These are phyloP conservation scores for Belonocnema kinseyi DNA, from an alignment of 1,140 invertebrate species.

Conservation along the genomic window DNA sequence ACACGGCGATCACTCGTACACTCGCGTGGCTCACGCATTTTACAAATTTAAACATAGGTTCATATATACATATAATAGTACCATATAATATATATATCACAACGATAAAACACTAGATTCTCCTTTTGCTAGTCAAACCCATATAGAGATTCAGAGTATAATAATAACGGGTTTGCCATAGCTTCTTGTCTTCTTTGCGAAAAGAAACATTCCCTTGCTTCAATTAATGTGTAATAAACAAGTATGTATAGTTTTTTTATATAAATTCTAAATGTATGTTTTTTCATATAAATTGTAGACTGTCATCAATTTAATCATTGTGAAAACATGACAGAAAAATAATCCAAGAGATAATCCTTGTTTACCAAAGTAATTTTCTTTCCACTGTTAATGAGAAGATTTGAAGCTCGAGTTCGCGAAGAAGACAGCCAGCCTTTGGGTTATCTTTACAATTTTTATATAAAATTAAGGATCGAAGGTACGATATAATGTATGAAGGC, in stretches of 20 bases:
- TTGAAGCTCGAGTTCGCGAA: slow-evolving; percentile 16
- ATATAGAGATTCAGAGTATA: slow-evolving; percentile 54
- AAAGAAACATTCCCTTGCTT: neutral
- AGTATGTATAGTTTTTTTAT: no score
- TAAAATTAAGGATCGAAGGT: slow-evolving; percentile 53
- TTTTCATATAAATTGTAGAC: no score
- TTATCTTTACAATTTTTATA: slow-evolving; percentile 48
- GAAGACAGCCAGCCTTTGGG: slow-evolving; percentile 32
- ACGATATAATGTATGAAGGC: slow-evolving; percentile 50
- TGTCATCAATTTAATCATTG: no score
- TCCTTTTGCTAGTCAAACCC: slow-evolving; percentile 31
- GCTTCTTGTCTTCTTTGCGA: neutral
- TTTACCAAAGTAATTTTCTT: no score
- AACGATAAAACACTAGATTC: slow-evolving; percentile 68
- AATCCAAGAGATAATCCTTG: no score
- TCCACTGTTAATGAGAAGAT: slow-evolving; percentile 31
- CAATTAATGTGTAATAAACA: neutral
- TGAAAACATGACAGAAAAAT: no score
- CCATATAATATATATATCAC: slow-evolving; percentile 64
- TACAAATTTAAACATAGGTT: slow-evolving; percentile 54
- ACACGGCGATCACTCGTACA: slow-evolving; percentile 48
- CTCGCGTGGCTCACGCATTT: slow-evolving; percentile 41
- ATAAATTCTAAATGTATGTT: no score
- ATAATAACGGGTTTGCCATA: slow-evolving; percentile 50
- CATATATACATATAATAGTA: slow-evolving; percentile 51